Evolutionary conservation across 92 coral and sea anemone genomes (phyloP).

Genomic region (Heteractis magnifica): DNA sequence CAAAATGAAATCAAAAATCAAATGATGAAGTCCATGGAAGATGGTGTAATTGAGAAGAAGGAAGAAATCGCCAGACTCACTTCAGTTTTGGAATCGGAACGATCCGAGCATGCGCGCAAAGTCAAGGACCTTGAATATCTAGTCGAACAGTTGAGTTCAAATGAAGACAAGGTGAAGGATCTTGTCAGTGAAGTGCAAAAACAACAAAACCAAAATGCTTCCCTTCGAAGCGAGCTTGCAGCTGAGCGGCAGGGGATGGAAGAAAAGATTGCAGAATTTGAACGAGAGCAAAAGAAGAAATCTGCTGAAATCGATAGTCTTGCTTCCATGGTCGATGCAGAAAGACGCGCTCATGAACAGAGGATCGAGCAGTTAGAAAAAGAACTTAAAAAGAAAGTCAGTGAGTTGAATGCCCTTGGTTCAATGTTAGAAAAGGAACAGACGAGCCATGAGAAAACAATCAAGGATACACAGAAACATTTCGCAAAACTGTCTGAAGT

Average conservation of each 20-base stretch:
- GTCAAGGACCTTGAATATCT: slow-evolving; percentile 40
- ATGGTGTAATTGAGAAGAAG: slow-evolving; percentile 16
- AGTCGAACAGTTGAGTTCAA: slow-evolving; percentile 45
- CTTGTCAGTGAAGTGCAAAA: slow-evolving; percentile 33
- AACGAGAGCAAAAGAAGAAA: slow-evolving; percentile 37
- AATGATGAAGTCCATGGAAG: slow-evolving; percentile 18
- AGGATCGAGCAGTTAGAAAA: slow-evolving; percentile 45
- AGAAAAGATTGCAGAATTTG: slow-evolving; percentile 16
- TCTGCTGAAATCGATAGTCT: slow-evolving; percentile 39
- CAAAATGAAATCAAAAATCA: slow-evolving; percentile 13
- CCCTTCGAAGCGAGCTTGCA: slow-evolving; percentile 31
- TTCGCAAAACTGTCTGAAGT: slow-evolving; percentile 62
- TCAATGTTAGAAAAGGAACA: slow-evolving; percentile 78
- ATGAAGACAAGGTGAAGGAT: slow-evolving; percentile 32
- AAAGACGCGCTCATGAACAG: slow-evolving; percentile 31
- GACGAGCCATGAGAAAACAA: slow-evolving; percentile 78
- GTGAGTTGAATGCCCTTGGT: slow-evolving; percentile 35
- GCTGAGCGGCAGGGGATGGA: slow-evolving; percentile 5
- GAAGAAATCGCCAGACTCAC: not conserved
- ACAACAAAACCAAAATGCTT: slow-evolving; percentile 29
- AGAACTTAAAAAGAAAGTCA: slow-evolving; percentile 23
- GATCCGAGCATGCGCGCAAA: slow-evolving; percentile 40
- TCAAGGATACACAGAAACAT: slow-evolving; percentile 83
- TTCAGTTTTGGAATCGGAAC: slow-evolving; percentile 22
- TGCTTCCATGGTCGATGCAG: slow-evolving; percentile 37